These are phyloP conservation scores for Harpegnathos saltator DNA, from an alignment of 1,140 invertebrate genomes.

Conservation along the genomic window DNA sequence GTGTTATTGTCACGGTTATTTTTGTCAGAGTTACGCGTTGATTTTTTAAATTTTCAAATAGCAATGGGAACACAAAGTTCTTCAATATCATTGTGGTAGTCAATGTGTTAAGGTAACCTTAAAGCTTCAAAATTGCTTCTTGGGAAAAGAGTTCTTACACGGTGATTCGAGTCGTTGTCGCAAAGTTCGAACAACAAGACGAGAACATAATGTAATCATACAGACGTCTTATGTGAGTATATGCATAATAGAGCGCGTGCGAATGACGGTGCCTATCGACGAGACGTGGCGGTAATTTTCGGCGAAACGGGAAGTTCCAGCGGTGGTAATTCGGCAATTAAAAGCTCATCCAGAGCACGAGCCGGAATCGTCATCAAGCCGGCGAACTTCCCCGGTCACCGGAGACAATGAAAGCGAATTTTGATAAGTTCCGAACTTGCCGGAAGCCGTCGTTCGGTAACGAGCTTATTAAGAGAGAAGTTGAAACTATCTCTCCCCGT, in stretches of 20 bases:
- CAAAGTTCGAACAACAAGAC: background rate
- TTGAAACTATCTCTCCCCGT: conserved; percentile 4
- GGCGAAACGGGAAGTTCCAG: conserved; percentile 29
- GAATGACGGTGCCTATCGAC: background rate
- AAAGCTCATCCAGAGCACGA: conserved; percentile 44
- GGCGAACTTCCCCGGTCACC: conserved; percentile 46
- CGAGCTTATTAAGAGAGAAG: conserved; percentile 42
- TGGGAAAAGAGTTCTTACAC: background rate
- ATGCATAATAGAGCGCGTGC: background rate
- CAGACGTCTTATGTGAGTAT: background rate
- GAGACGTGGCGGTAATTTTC: conserved; percentile 33
- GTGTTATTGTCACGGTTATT: too few species aligned
- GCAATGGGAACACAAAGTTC: too few species aligned
- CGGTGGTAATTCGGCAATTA: conserved; percentile 51
- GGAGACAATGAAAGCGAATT: conserved; percentile 57
- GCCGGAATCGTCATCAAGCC: conserved; percentile 42
- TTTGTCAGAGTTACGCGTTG: too few species aligned
- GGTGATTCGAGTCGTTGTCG: background rate
- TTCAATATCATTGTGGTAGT: too few species aligned
- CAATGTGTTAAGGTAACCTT: background rate
- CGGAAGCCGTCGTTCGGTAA: conserved; percentile 9
- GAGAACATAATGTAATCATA: background rate
- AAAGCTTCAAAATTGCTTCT: background rate
- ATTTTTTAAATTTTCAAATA: too few species aligned
- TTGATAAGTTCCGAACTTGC: conserved; percentile 51